These are phyloP conservation scores for Paramuricea clavata DNA, from an alignment of 92 coral and sea anemone species.

Conservation along the genomic window DNA sequence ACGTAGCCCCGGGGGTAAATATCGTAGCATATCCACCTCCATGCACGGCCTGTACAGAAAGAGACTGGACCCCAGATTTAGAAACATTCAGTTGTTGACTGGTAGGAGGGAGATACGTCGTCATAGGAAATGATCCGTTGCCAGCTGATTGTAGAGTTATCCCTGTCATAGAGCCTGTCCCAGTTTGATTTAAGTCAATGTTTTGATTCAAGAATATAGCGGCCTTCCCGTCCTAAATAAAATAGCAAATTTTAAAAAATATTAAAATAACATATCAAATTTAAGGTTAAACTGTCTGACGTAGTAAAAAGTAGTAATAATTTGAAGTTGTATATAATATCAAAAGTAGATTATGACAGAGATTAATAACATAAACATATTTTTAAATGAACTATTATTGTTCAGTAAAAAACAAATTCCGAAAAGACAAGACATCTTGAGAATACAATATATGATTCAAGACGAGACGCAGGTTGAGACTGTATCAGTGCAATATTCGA, in stretches of 20 bases:
- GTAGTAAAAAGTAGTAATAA: too few relatives aligned
- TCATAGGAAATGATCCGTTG: constrained; percentile 96
- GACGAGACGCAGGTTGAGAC: too few relatives aligned
- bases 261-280: not conserved
- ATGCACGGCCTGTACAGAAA: constrained; percentile 96
- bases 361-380: not conserved
- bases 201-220: constrained; percentile 91
- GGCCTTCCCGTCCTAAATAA: constrained; percentile 78
- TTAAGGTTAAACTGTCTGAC: too few relatives aligned
- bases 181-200: constrained; percentile 83
- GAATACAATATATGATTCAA: too few relatives aligned
- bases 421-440: too few relatives aligned
- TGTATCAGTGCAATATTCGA: too few relatives aligned
- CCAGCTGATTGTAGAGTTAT: constrained; percentile 93
- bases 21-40: constrained; percentile 96
- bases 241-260: not conserved
- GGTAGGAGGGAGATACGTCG: constrained; percentile 92
- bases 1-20: constrained; percentile 87
- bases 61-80: constrained; percentile 79
- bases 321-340: too few relatives aligned
- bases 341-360: too few relatives aligned
- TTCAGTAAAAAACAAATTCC: too few relatives aligned
- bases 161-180: constrained; percentile 90
- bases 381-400: too few relatives aligned
- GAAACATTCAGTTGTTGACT: constrained; percentile 75